A percentile compares a stretch with the other conserved stretches of the same genome.
Conservation (phyloP, 2,888 invertebrate genomes). For the Pseudoips prasinana region DNA sequence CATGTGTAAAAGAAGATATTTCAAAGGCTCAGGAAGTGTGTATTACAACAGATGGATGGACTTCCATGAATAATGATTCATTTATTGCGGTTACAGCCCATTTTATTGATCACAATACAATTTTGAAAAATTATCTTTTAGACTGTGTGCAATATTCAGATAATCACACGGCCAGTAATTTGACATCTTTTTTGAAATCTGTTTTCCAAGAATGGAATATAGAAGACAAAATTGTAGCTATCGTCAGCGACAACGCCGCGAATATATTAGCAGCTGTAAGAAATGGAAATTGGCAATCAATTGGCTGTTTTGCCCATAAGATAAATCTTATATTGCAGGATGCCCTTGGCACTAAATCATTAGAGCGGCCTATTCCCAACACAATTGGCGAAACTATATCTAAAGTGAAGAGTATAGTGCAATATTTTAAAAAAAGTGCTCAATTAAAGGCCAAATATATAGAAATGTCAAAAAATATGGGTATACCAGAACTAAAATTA, state of each 20-base stretch:
- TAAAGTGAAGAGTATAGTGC: conserved; percentile 4
- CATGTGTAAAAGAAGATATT: background rate
- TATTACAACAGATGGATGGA: background rate
- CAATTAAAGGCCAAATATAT: conserved; percentile 1
- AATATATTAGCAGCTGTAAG: background rate
- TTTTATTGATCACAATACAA: background rate
- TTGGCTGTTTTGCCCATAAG: background rate
- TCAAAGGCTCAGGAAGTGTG: background rate
- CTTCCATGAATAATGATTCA: background rate
- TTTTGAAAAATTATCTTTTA: background rate
- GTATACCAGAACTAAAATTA: conserved; percentile 3
- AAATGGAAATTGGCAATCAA: background rate
- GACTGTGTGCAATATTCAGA: background rate
- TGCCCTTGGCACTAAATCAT: background rate
- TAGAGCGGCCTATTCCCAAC: too few relatives aligned
- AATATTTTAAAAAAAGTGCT: conserved; percentile 6
- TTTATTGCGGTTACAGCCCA: conserved; percentile 5
- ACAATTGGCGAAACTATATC: background rate
- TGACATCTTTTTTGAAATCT: background rate
- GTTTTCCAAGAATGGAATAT: conserved; percentile 9
- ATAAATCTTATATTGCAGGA: background rate
- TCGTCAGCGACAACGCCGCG: background rate
- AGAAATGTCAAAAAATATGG: conserved; percentile 5
- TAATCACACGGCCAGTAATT: background rate
- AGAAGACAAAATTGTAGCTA: conserved; percentile 1